Base-by-base conservation (phyloP, 2,888 invertebrate genomes). In the Beris chalybata region DNA sequence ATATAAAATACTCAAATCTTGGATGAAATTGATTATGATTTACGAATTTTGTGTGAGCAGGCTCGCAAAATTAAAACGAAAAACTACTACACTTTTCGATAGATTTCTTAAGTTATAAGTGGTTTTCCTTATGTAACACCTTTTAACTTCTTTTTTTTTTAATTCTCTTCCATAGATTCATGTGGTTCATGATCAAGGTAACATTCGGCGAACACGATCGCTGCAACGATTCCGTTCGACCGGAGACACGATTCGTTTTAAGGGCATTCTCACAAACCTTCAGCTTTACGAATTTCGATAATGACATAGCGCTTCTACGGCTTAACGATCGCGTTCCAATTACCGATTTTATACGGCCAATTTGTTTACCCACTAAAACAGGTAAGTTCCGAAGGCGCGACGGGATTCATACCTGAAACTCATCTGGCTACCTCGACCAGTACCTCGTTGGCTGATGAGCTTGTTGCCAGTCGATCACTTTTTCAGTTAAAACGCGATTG, bases 111-210 rank as follows among this genome's bases (percentile, higher is more conserved):
- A 38, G 5, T 9, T 38, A 38, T 38, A 38, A 9, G 5, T 38
- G 9, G 38, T 38, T 9, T 38, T 38, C 1, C 5, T 13, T 32
- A 43, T 15, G 48, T 22, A 48, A 11, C 50, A 65, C 12, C 12
- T 22, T 47, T 47, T 11, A n/a, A 52, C 3, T 64, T 12, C 2
- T n/a, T 11, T 55, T n/a, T 44, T 56, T 12, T 61, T 43, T n/a
- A 48, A 11, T 61, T 29, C 22, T 74, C 68, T 58, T 76, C 81
- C 86, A 71, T 83, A 91, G 92, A 71, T 93, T 93, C 79, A 91
- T 93, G 90, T 93, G 93, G 93, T 93, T 93, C 81, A 90, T 93
- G 91, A 91, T 93, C 78, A 92, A 91, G 80, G 91, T 92, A 70
- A 91, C 92, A 12, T 90, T 93, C 73, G 93, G 93, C 0, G 93